Evolutionary conservation across 2,797 vertebrate genomes (phyloP).

Genomic region (Natrix natrix): DNA sequence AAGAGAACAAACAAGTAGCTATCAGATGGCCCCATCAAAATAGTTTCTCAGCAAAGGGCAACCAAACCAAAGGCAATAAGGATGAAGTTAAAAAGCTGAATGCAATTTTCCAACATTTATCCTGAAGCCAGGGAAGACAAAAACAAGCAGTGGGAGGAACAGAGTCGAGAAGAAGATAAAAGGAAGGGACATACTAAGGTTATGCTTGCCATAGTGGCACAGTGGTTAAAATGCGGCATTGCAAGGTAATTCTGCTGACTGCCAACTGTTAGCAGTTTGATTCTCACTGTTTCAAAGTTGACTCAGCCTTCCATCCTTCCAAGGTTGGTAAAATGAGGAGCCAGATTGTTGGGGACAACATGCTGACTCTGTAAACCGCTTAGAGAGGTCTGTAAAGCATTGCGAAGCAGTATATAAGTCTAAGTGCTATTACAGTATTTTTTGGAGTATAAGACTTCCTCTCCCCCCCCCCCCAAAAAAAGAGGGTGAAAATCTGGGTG

Average conservation of each 20-base stretch:
- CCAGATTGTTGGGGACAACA: neutral
- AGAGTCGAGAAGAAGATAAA: neutral
- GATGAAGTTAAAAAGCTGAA: neutral
- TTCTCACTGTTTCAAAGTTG: neutral
- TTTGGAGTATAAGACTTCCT: too few species aligned
- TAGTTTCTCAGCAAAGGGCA: neutral
- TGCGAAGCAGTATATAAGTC: neutral
- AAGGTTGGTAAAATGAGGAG: neutral
- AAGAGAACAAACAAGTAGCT: neutral
- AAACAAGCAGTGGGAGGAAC: neutral
- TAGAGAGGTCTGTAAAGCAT: neutral
- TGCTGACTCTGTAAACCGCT: neutral
- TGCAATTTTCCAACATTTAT: neutral
- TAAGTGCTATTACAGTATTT: conserved; percentile 3
- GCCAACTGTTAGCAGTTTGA: neutral
- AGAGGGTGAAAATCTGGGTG: too few species aligned
- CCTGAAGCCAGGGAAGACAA: neutral
- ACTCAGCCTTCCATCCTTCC: neutral
- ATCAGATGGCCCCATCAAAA: neutral
- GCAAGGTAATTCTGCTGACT: neutral
- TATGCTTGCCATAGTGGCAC: neutral
- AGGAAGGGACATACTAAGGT: neutral
- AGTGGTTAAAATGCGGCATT: neutral
- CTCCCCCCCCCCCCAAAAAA: too few species aligned
- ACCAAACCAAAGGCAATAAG: neutral